Conservation (phyloP, 2,888 invertebrate genomes). For the Dichetophora obliterata region DNA sequence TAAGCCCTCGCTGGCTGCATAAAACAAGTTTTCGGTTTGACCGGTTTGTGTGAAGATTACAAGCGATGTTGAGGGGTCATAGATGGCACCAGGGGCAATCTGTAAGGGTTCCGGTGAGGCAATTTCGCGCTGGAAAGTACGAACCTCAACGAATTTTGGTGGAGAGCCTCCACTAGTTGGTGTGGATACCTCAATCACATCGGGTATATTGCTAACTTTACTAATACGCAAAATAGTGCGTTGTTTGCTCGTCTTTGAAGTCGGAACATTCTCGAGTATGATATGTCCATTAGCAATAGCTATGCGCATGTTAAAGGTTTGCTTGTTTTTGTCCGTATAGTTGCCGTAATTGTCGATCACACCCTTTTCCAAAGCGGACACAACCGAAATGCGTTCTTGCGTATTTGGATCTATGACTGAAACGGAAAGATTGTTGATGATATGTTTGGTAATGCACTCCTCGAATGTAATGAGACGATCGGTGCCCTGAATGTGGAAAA, state of each 20-base stretch:
- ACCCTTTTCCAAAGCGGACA: slow-evolving; percentile 82
- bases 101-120: slow-evolving; percentile 78
- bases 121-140: slow-evolving; percentile 68
- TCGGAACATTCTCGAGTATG: slow-evolving; percentile 73
- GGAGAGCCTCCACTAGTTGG: slow-evolving; percentile 70
- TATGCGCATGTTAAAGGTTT: slow-evolving; percentile 77
- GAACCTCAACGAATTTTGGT: slow-evolving; percentile 70
- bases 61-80: slow-evolving; percentile 82
- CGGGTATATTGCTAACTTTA: slow-evolving; percentile 79
- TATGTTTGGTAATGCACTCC: slow-evolving; percentile 87
- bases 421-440: slow-evolving; percentile 88
- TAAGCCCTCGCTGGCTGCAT: slow-evolving; percentile 82
- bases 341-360: slow-evolving; percentile 84
- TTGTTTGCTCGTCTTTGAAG: slow-evolving; percentile 70
- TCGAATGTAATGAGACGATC: slow-evolving; percentile 87
- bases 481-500: slow-evolving; percentile 88
- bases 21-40: slow-evolving; percentile 78
- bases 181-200: slow-evolving; percentile 79
- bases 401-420: slow-evolving; percentile 83
- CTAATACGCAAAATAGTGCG: slow-evolving; percentile 80
- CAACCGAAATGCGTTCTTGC: slow-evolving; percentile 77
- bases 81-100: slow-evolving; percentile 80
- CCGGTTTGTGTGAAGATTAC: slow-evolving; percentile 81
- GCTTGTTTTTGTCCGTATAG: slow-evolving; percentile 74
- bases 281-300: slow-evolving; percentile 79